A percentile compares a stretch with the other conserved stretches of the same genome.
These are phyloP conservation scores for Dolichoris vasculosae DNA, from an alignment of 1,140 invertebrate species.

Conservation along the genomic window DNA sequence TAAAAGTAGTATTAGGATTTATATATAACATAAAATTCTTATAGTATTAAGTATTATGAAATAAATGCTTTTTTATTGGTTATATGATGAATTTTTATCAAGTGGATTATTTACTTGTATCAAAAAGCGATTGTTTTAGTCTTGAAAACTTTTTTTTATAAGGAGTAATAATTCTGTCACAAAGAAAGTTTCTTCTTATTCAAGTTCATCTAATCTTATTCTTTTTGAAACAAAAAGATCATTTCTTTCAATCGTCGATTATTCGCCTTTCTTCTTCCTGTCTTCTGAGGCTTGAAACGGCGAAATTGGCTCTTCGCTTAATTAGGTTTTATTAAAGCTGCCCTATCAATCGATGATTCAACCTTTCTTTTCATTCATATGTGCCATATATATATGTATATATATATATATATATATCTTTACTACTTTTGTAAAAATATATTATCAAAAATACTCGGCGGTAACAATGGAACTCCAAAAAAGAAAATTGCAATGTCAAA, in stretches of 20 bases:
- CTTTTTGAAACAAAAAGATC: background rate
- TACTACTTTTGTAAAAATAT: background rate
- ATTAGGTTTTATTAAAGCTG: slow-evolving; percentile 10
- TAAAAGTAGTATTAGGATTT: too few relatives aligned
- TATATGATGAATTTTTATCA: background rate
- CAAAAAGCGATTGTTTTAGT: background rate
- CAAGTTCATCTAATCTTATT: background rate
- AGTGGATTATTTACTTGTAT: background rate
- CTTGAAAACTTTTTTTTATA: background rate
- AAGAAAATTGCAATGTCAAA: background rate
- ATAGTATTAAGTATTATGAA: background rate
- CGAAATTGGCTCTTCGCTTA: background rate
- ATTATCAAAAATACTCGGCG: background rate
- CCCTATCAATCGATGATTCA: background rate
- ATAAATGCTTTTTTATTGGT: background rate
- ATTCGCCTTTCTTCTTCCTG: background rate
- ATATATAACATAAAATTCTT: background rate
- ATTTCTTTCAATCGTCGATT: background rate
- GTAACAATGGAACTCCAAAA: background rate
- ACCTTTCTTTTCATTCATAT: background rate
- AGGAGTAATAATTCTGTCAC: background rate
- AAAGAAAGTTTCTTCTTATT: background rate
- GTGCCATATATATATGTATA: background rate
- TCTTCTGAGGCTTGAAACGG: background rate
- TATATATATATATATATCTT: background rate